Evolutionary conservation across 1,140 invertebrate species (phyloP).

Genomic region (Diorhabda elongata): DNA sequence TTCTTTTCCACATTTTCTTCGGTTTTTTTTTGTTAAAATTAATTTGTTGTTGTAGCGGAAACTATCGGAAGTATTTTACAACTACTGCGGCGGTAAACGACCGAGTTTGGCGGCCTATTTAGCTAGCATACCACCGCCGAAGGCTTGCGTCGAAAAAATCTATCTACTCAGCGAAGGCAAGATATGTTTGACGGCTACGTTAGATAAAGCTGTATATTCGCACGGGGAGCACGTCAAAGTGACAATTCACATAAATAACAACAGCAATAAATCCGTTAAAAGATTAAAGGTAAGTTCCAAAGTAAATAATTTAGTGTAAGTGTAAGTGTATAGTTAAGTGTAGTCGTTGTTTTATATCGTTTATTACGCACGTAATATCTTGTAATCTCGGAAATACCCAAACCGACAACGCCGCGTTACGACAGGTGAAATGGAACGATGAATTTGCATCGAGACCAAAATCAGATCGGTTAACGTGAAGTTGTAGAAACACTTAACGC

Average conservation of each 20-base stretch:
- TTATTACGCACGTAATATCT: no score
- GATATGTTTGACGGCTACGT: slow-evolving; percentile 76
- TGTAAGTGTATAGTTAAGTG: no score
- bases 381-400: no score
- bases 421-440: no score
- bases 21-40: no score
- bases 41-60: slow-evolving; percentile 20
- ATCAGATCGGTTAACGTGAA: no score
- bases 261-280: slow-evolving; percentile 91
- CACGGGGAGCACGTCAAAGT: slow-evolving; percentile 90
- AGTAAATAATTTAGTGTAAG: no score
- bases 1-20: no score
- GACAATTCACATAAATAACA: slow-evolving; percentile 85
- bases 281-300: slow-evolving; percentile 74
- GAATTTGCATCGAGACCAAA: no score
- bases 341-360: no score
- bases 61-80: slow-evolving; percentile 27
- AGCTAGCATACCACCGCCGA: slow-evolving; percentile 37
- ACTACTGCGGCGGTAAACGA: slow-evolving; percentile 37
- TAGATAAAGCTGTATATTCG: slow-evolving; percentile 90
- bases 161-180: slow-evolving; percentile 63
- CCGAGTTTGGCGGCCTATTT: slow-evolving; percentile 41
- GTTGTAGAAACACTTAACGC: no score
- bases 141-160: slow-evolving; percentile 55
- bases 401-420: no score